Evolutionary conservation across 2,888 invertebrate genomes (phyloP).

Genomic region (Stenchaetothrips biformis): DNA sequence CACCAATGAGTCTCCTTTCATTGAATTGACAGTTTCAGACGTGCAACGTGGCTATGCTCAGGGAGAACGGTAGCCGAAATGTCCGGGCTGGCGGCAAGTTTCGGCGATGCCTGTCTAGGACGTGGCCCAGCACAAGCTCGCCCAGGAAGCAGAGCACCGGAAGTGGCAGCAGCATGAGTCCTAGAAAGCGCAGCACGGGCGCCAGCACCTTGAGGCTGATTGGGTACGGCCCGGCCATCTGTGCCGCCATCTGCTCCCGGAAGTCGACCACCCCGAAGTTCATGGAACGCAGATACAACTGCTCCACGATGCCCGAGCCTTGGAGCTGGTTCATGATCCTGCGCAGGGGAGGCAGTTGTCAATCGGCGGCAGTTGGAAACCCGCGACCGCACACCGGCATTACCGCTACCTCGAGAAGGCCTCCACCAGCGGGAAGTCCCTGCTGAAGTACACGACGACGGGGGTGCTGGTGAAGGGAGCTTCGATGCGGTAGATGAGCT

Average conservation of each 20-base stretch:
- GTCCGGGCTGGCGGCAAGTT: too few relatives aligned
- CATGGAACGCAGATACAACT: too few relatives aligned
- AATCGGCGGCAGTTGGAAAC: not conserved
- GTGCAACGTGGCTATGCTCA: too few relatives aligned
- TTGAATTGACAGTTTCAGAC: too few relatives aligned
- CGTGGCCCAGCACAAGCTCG: not conserved
- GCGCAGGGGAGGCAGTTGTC: not conserved
- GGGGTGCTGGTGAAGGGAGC: not conserved
- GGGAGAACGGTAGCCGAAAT: too few relatives aligned
- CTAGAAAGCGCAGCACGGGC: not conserved
- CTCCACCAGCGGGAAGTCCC: not conserved
- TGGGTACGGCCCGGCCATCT: not conserved
- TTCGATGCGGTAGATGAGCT: not conserved
- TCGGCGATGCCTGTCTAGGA: too few relatives aligned
- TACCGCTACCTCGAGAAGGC: not conserved
- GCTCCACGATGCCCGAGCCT: not conserved
- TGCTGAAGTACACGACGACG: not conserved
- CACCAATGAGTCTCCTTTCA: too few relatives aligned
- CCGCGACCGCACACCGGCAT: too few relatives aligned
- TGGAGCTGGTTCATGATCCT: not conserved
- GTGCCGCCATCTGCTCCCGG: not conserved
- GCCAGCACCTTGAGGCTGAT: not conserved
- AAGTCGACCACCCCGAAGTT: not conserved
- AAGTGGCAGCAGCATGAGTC: not conserved
- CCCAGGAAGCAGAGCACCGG: slow-evolving; percentile 7